These are phyloP conservation scores for Drosophila paranaensis DNA, from an alignment of 2,888 invertebrate genomes.

Conservation along the genomic window DNA sequence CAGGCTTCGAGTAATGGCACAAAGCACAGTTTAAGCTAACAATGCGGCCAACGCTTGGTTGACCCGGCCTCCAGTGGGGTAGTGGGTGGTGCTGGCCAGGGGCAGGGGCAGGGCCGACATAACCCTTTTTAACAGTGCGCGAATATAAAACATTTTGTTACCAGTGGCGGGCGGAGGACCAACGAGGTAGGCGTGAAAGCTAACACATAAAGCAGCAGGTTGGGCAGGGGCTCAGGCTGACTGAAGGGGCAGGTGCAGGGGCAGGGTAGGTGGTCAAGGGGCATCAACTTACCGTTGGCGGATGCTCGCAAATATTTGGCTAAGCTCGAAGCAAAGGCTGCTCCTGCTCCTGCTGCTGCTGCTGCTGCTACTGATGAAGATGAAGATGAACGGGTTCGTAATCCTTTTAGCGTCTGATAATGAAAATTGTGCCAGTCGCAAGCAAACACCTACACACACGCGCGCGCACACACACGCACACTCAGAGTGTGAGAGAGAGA, in stretches of 20 bases:
- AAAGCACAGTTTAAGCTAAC: constrained; percentile 70
- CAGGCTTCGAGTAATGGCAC: constrained; percentile 34
- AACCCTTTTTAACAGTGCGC: constrained; percentile 62
- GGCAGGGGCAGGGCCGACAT: constrained; percentile 1
- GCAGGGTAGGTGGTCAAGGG: constrained; percentile 7
- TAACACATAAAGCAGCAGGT: constrained; percentile 39
- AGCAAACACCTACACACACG: constrained; percentile 25
- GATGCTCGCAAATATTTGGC: constrained; percentile 62
- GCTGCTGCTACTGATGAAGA: constrained; percentile 40
- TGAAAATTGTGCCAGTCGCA: constrained; percentile 66
- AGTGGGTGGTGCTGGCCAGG: neutral
- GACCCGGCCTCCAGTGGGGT: constrained; percentile 42
- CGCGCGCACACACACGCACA: constrained; percentile 11
- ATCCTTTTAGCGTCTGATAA: constrained; percentile 77
- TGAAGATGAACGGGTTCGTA: constrained; percentile 75
- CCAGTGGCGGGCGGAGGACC: neutral
- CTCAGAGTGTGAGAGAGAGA: neutral
- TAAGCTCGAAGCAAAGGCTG: constrained; percentile 21
- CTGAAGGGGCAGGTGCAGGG: neutral
- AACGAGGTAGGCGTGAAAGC: constrained; percentile 56
- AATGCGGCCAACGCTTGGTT: constrained; percentile 47
- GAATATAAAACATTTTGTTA: constrained; percentile 53
- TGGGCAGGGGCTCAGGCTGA: neutral
- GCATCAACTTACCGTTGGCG: constrained; percentile 68
- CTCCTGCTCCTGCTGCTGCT: constrained; percentile 13